Conservation (phyloP, 2,888 invertebrate genomes). For the Ecliptopera silaceata region DNA sequence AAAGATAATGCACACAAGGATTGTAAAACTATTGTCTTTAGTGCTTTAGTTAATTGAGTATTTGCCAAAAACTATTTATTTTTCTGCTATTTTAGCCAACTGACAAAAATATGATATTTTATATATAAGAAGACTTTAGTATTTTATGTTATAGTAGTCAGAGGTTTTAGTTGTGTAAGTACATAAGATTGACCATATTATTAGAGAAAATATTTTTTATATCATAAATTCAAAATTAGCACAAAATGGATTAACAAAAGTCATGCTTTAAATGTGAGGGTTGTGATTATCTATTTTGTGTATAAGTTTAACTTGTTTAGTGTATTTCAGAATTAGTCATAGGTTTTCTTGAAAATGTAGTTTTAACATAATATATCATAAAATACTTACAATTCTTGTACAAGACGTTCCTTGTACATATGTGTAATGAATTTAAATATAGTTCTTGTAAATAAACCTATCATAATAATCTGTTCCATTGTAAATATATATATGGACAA, state of each 20-base stretch:
- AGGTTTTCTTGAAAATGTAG: background rate
- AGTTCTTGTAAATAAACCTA: conserved; percentile 10
- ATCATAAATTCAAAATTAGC: conserved; percentile 40
- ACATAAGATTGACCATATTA: conserved; percentile 37
- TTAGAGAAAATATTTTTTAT: conserved; percentile 19
- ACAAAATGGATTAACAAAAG: conserved; percentile 54
- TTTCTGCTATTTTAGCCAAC: conserved; percentile 9
- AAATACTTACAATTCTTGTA: background rate
- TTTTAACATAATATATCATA: no score
- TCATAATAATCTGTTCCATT: conserved; percentile 1
- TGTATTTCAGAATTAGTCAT: conserved; percentile 10
- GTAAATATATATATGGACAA: conserved; percentile 14
- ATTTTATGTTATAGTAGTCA: conserved; percentile 19
- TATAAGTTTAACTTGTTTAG: conserved; percentile 27
- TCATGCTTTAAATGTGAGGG: conserved; percentile 60
- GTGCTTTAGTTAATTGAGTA: conserved; percentile 3
- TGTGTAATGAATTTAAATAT: background rate
- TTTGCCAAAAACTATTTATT: conserved; percentile 26
- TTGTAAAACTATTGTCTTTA: conserved; percentile 6
- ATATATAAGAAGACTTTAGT: conserved; percentile 14
- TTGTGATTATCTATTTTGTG: conserved; percentile 63
- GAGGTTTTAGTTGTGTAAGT: conserved; percentile 23
- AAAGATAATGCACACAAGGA: conserved; percentile 1
- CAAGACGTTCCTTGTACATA: background rate
- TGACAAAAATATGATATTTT: conserved; percentile 21